Percentiles rank a stretch among this genome's conserved stretches.
These are phyloP conservation scores for Syngnathus scovelli DNA, from an alignment of 2,113 vertebrate species.

Conservation along the genomic window DNA sequence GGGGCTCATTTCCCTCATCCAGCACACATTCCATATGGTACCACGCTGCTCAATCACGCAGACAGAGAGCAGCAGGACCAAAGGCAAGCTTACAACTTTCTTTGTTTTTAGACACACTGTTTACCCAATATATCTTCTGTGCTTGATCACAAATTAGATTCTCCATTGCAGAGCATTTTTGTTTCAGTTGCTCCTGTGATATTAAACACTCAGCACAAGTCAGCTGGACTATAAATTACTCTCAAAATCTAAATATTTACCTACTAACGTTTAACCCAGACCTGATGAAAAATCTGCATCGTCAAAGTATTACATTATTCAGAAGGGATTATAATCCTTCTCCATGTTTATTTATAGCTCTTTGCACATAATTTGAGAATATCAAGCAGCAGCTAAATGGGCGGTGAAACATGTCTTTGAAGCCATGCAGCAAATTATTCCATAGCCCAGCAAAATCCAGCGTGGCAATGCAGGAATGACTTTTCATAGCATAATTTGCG, in stretches of 20 bases:
- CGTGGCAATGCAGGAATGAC: conserved; percentile 23
- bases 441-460: conserved; percentile 27
- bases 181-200: background rate
- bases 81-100: conserved; percentile 30
- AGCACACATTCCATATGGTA: conserved; percentile 58
- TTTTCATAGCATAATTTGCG: conserved; percentile 34
- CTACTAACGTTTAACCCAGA: conserved; percentile 14
- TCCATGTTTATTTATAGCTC: conserved; percentile 68
- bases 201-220: conserved; percentile 1
- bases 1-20: conserved; percentile 57
- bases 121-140: background rate
- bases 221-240: background rate
- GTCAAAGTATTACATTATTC: conserved; percentile 56
- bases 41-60: conserved; percentile 42
- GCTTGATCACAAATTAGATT: background rate
- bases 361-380: conserved; percentile 59
- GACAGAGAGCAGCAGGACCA: conserved; percentile 33
- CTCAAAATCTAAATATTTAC: conserved; percentile 24
- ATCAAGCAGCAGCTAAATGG: conserved; percentile 61
- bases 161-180: background rate
- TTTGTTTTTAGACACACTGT: conserved; percentile 5
- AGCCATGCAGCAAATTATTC: conserved; percentile 43
- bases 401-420: conserved; percentile 58
- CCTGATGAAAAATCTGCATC: conserved; percentile 17
- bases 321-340: conserved; percentile 40